Percentiles rank a stretch among this genome's conserved stretches.
These are phyloP conservation scores for Synanthedon myopaeformis DNA, from an alignment of 2,888 invertebrate species.

Conservation along the genomic window DNA sequence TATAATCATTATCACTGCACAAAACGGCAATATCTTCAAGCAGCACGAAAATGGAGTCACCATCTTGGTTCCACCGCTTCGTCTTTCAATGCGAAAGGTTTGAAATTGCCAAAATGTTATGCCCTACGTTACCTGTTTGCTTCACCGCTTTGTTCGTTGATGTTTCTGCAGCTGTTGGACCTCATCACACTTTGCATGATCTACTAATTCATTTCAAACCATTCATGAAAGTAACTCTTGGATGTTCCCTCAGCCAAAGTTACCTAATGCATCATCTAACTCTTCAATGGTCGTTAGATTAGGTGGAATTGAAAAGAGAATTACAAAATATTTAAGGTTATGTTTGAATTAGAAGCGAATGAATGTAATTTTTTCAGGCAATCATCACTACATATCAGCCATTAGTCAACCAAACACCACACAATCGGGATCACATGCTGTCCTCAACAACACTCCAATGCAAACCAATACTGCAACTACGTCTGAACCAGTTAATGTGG, in stretches of 20 bases:
- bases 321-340: not conserved
- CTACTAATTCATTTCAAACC: too few relatives aligned
- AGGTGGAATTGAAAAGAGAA: too few relatives aligned
- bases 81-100: slow-evolving; percentile 49
- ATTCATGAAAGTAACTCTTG: too few relatives aligned
- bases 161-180: slow-evolving; percentile 24
- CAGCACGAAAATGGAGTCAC: slow-evolving; percentile 43
- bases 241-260: not conserved
- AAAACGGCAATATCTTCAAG: slow-evolving; percentile 48
- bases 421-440: slow-evolving; percentile 14
- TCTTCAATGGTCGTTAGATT: too few relatives aligned
- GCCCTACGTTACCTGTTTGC: slow-evolving; percentile 27
- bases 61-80: slow-evolving; percentile 52
- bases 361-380: slow-evolving; percentile 44
- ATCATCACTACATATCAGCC: slow-evolving; percentile 42
- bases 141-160: slow-evolving; percentile 23
- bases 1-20: slow-evolving; percentile 49
- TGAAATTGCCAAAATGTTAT: slow-evolving; percentile 37
- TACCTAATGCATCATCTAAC: too few relatives aligned
- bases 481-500: slow-evolving; percentile 42
- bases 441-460: slow-evolving; percentile 28
- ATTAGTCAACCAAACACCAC: slow-evolving; percentile 41
- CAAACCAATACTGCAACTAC: slow-evolving; percentile 25
- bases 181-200: not conserved
- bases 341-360: not conserved